These are phyloP conservation scores for Anthopleura sola DNA, from an alignment of 64 coral and sea anemone genomes.

Conservation along the genomic window DNA sequence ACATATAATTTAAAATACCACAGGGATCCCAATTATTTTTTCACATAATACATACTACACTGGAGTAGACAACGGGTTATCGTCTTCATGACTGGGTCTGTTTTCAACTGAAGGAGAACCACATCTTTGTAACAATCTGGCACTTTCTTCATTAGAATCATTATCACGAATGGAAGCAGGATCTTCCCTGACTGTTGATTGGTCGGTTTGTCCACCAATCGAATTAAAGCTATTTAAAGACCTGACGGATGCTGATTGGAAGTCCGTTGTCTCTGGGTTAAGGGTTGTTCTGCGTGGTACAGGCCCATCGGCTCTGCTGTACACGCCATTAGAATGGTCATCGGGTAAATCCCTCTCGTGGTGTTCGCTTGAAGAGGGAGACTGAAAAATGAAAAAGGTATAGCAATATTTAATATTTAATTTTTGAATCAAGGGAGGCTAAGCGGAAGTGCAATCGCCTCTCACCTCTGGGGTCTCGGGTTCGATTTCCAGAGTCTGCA, in stretches of 20 bases:
- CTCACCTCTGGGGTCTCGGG: too few species aligned
- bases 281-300: not conserved
- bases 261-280: not conserved
- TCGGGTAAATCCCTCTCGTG: not conserved
- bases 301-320: not conserved
- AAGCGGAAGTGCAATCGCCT: too few species aligned
- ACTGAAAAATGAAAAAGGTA: too few species aligned
- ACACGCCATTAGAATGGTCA: not conserved
- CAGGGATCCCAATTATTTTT: too few species aligned
- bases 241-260: not conserved
- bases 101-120: not conserved
- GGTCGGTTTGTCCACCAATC: not conserved
- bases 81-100: not conserved
- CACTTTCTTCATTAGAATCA: not conserved
- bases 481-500: too few species aligned
- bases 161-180: not conserved
- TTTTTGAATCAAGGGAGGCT: too few species aligned
- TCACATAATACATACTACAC: too few species aligned
- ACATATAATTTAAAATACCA: too few species aligned
- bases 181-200: not conserved
- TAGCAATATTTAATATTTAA: too few species aligned
- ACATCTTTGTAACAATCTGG: not conserved
- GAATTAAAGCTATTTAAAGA: not conserved
- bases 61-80: not conserved
- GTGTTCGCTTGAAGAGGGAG: too few species aligned